phyloP scores from a whole-genome alignment of 2,888 invertebrate genomes.

The Itoplectis maculator region DNA sequence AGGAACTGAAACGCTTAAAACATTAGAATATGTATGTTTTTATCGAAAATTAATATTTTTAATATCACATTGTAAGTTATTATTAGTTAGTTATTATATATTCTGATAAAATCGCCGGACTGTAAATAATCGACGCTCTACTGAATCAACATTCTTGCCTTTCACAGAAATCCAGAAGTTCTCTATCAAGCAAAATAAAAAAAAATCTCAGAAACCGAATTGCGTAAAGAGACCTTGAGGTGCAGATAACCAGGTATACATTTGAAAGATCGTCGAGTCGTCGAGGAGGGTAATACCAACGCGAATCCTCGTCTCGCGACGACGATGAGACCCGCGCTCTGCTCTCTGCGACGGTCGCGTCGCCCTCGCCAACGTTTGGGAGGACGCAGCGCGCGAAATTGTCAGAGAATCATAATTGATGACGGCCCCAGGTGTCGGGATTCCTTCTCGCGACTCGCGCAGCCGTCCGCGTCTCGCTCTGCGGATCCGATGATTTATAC shows the following conservation, averaged over 20 bases:
- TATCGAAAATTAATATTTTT: too few species aligned
- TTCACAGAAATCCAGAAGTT: background rate
- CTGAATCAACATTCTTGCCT: background rate
- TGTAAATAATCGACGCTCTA: too few species aligned
- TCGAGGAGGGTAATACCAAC: constrained; percentile 6
- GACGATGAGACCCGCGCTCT: too few species aligned
- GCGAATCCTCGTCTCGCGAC: constrained; percentile 2
- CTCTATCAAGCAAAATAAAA: background rate
- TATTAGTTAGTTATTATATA: background rate
- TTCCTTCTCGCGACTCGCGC: constrained; percentile 39
- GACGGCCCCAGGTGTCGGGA: constrained; percentile 58
- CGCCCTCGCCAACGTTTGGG: background rate
- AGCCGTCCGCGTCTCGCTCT: constrained; percentile 23
- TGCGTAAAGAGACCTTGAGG: background rate
- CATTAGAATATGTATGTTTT: too few species aligned
- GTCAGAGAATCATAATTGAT: constrained; percentile 67
- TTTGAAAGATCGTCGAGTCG: constrained; percentile 39
- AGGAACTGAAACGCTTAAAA: too few species aligned
- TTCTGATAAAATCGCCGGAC: background rate
- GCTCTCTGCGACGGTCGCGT: too few species aligned
- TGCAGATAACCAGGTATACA: background rate
- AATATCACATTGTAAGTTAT: too few species aligned
- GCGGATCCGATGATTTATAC: constrained; percentile 68
- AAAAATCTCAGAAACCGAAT: background rate
- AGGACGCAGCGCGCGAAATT: constrained; percentile 47